Percentiles rank a stretch among this genome's conserved stretches.
Conservation (phyloP, 2,797 vertebrate genomes). For the Iguana delicatissima region DNA sequence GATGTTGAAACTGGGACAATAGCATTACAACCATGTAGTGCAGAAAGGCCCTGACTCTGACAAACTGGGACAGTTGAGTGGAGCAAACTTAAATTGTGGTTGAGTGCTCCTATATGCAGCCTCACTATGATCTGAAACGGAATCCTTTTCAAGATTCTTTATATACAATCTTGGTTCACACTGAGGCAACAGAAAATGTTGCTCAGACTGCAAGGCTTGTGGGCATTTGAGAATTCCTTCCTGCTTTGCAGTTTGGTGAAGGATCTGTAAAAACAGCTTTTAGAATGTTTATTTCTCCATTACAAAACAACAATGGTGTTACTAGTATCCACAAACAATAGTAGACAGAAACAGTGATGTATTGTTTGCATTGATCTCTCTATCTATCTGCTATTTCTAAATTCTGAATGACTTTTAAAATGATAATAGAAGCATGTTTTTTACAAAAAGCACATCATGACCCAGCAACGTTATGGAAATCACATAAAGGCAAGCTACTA, state of each 20-base stretch:
- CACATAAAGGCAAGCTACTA: neutral
- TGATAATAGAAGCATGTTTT: neutral
- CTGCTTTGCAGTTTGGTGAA: neutral
- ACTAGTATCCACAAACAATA: neutral
- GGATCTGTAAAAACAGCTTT: neutral
- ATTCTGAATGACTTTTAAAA: neutral
- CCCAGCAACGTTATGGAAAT: no score
- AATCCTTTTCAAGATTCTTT: neutral
- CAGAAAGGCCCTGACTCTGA: no score
- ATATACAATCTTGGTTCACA: neutral
- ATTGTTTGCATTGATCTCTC: neutral
- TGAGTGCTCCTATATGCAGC: neutral
- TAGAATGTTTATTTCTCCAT: neutral
- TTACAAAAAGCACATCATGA: neutral
- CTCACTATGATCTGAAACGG: neutral
- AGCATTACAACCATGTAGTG: no score
- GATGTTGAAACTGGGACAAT: no score
- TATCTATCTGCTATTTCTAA: neutral
- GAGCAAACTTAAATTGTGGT: no score
- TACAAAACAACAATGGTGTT: neutral
- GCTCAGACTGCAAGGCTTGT: neutral
- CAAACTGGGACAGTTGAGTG: no score
- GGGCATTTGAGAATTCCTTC: neutral
- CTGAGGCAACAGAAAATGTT: neutral
- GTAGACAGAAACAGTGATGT: neutral